phyloP scores from a whole-genome alignment of 2,113 vertebrate species.

The Sphyrna mokarran region DNA sequence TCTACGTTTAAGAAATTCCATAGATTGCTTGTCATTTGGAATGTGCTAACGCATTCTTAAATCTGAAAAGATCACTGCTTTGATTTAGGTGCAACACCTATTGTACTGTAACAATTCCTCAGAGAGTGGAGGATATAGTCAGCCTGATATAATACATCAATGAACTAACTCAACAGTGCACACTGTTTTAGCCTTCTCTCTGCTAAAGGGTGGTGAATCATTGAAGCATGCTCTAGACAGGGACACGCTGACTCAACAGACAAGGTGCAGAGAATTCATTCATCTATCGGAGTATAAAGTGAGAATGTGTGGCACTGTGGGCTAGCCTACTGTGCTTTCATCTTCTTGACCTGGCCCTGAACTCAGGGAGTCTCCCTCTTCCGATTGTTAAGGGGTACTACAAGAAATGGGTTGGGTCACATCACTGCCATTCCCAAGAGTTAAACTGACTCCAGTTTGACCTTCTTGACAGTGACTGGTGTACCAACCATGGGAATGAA shows the following conservation, averaged over 20 bases:
- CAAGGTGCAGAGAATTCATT: neutral
- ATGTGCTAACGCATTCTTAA: neutral
- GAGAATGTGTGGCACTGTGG: neutral
- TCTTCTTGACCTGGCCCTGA: neutral
- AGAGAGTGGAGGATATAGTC: neutral
- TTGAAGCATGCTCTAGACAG: neutral
- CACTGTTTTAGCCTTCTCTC: neutral
- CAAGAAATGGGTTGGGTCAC: neutral
- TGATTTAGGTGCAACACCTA: neutral
- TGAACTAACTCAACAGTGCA: neutral
- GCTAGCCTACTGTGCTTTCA: neutral
- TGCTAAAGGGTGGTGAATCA: neutral
- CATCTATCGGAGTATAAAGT: neutral
- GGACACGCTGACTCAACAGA: neutral
- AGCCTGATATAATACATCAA: neutral
- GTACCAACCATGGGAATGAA: neutral
- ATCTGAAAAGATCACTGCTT: neutral
- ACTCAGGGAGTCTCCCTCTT: neutral
- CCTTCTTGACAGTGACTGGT: neutral
- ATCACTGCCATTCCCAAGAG: neutral
- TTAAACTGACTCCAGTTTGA: neutral
- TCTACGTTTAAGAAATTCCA: neutral
- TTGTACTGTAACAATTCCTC: neutral
- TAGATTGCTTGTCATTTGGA: neutral
- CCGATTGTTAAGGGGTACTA: neutral